Evolutionary conservation across 1,140 invertebrate genomes (phyloP).

Genomic region (Leucophenga varia): DNA sequence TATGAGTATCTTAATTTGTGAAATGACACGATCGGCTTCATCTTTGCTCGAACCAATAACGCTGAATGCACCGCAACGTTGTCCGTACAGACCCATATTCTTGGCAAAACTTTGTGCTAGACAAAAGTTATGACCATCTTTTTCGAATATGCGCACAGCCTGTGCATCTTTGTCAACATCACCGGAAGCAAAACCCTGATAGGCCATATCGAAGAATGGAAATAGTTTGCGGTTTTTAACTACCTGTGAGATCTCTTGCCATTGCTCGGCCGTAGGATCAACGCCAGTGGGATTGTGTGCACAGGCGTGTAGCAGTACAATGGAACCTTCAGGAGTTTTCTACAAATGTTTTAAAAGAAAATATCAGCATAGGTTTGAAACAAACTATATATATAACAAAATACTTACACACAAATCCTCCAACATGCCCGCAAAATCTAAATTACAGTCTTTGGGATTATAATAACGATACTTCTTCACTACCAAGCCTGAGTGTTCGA

Average conservation of each 20-base stretch:
- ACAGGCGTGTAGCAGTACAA: conserved; percentile 95
- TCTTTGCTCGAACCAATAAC: conserved; percentile 78
- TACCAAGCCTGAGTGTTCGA: conserved; percentile 84
- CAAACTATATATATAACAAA: conserved; percentile 1
- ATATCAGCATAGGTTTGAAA: not conserved
- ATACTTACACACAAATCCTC: conserved; percentile 85
- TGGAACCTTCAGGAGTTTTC: conserved; percentile 91
- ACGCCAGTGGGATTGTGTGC: conserved; percentile 99
- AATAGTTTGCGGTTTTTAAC: conserved; percentile 85
- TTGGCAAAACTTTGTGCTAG: conserved; percentile 97
- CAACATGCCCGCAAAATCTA: conserved; percentile 88
- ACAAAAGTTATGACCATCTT: conserved; percentile 88
- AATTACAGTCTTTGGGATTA: conserved; percentile 91
- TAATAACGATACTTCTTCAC: conserved; percentile 95
- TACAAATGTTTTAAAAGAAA: conserved; percentile 59
- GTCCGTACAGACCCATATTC: conserved; percentile 94
- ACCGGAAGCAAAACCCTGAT: conserved; percentile 95
- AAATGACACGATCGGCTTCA: conserved; percentile 83
- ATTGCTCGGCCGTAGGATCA: conserved; percentile 90
- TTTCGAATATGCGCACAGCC: conserved; percentile 87
- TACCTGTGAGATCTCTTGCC: conserved; percentile 74
- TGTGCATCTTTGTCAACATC: conserved; percentile 85
- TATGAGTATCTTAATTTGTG: conserved; percentile 95
- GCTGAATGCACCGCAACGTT: conserved; percentile 89
- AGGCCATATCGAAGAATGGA: conserved; percentile 99